Base-by-base conservation (phyloP, 2,888 invertebrate genomes). In the Temnothorax rugatulus region DNA sequence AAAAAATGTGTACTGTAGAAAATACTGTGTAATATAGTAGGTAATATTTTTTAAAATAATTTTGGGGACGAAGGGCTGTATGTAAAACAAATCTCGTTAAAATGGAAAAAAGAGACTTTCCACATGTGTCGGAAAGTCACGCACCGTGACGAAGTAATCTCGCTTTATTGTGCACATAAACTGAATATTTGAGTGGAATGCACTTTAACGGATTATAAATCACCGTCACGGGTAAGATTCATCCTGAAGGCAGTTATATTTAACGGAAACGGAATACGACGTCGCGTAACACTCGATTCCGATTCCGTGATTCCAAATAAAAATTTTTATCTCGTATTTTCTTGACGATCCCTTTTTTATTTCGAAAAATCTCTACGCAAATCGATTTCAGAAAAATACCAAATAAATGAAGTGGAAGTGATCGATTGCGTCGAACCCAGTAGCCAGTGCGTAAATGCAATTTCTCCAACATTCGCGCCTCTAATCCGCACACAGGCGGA, bases 381-480 rank as follows among this genome's bases (percentile, higher is more conserved):
- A 25, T 54, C 66, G 59, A 47, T 76, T 76, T 76, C 54, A 71
- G 61, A 84, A 61, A 68, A 69, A 74, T 61, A 74, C 41, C 52
- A 68, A 64, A 57, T 50, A 66, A 84, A 59, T 68, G 71, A 83
- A 64, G 74, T 75, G 66, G 64, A 79, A 77, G 29, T 63, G 59
- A 71, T 63, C 47, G 68, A 83, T 77, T 61, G 77, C 29, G n/a
- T 41, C 13, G n/a, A 41, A 41, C 2, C 25, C 4, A 18, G n/a
- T 21, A 59, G 47, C 29, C 25, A 47, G 34, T 47, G 73, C 47
- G 79, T 81, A 81, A 71, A 81, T 68, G 59, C 47, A 71, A 57
- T 71, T 77, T 41, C 76, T 73, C 34, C 11, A 59, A 9, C 59
- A 8, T 47, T 59, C 52, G 13, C 7, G n/a, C 18, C 21, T 38